These are phyloP conservation scores for Eulemur rubriventer DNA, from an alignment of 2,797 vertebrate species.

Conservation along the genomic window DNA sequence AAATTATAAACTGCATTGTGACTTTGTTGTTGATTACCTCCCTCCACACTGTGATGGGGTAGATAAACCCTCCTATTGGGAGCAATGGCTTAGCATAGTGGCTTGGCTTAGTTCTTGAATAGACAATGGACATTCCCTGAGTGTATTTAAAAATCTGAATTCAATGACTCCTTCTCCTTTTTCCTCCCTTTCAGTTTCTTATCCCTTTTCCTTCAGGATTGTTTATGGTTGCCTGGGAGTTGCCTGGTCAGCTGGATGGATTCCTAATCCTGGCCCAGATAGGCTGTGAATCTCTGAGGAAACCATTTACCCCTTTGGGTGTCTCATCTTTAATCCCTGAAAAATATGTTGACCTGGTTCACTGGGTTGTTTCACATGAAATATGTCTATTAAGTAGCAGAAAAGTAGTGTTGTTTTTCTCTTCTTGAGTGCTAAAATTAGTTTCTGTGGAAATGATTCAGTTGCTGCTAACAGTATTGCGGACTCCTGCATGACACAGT, in stretches of 20 bases:
- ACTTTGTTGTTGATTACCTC: neutral
- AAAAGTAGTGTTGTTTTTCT: conserved; percentile 16
- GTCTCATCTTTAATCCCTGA: conserved; percentile 6
- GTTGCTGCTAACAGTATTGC: conserved; percentile 54
- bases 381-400: neutral
- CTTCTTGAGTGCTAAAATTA: conserved; percentile 45
- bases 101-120: neutral
- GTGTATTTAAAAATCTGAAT: neutral
- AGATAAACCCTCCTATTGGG: neutral
- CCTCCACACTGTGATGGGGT: neutral
- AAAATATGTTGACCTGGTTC: neutral
- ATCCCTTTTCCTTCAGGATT: neutral
- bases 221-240: neutral
- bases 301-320: neutral
- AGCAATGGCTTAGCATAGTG: neutral
- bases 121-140: neutral
- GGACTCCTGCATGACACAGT: conserved; percentile 55
- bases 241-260: neutral
- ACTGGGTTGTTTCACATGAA: neutral
- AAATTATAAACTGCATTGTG: neutral
- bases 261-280: neutral
- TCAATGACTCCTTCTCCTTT: neutral
- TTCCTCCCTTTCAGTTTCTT: neutral
- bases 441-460: conserved; percentile 60
- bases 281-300: neutral